A percentile compares a stretch with the other conserved stretches of the same genome.
Conservation (phyloP, 1,140 invertebrate genomes). For the Pachypsylla venusta region DNA sequence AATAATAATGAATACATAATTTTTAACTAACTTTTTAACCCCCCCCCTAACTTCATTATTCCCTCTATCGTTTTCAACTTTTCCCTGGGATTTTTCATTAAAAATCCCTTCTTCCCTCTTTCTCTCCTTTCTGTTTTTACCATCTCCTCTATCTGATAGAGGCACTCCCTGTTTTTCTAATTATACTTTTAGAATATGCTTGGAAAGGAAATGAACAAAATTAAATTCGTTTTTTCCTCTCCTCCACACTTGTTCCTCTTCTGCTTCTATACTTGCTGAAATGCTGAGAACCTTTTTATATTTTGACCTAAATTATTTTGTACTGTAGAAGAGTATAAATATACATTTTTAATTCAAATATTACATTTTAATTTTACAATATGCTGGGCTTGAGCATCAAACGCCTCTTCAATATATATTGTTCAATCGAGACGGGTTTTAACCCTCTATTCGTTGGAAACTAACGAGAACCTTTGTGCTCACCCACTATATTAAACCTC, state of each 20-base stretch:
- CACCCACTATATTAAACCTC: no score
- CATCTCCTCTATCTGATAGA: background rate
- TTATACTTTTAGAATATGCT: slow-evolving; percentile 1
- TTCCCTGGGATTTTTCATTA: slow-evolving; percentile 8
- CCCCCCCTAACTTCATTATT: background rate
- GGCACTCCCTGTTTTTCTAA: background rate
- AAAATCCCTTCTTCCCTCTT: background rate
- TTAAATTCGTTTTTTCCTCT: background rate
- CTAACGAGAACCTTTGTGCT: no score
- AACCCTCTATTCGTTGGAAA: no score
- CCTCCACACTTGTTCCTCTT: background rate
- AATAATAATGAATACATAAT: slow-evolving; percentile 9
- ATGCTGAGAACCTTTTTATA: background rate
- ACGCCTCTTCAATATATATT: background rate
- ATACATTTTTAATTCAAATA: background rate
- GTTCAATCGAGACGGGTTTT: background rate
- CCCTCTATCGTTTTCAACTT: background rate
- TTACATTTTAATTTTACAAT: background rate
- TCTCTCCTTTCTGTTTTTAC: background rate
- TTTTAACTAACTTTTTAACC: slow-evolving; percentile 3
- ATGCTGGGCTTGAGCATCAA: background rate
- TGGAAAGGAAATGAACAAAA: background rate
- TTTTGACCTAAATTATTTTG: background rate
- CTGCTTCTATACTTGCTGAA: background rate
- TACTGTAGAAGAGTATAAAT: background rate